Evolutionary conservation across 2,113 vertebrate genomes (phyloP).

Genomic region (Raja brachyura): DNA sequence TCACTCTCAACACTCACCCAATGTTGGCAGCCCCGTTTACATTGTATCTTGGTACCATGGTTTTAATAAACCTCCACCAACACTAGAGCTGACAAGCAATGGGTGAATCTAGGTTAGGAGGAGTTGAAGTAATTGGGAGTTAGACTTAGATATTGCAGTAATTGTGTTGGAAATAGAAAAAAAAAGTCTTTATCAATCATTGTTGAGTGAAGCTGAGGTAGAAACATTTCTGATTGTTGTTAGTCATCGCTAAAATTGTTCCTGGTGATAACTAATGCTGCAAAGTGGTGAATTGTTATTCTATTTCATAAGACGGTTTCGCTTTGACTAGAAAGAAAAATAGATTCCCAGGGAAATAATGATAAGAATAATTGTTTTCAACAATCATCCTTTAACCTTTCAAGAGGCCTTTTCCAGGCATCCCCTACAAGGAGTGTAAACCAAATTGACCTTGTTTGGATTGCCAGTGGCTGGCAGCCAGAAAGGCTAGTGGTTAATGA

Average conservation of each 20-base stretch:
- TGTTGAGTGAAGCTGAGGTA: neutral
- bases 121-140: neutral
- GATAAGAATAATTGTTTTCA: neutral
- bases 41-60: no score
- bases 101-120: no score
- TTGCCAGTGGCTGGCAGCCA: neutral
- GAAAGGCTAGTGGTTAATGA: neutral
- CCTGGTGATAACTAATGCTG: neutral
- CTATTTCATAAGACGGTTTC: neutral
- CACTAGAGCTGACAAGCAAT: no score
- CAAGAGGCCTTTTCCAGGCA: neutral
- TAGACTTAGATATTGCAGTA: neutral
- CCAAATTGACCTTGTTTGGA: neutral
- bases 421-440: neutral
- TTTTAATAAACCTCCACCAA: no score
- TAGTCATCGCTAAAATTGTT: no score
- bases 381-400: neutral
- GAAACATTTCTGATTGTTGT: neutral
- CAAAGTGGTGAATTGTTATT: neutral
- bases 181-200: neutral
- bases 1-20: no score
- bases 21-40: no score
- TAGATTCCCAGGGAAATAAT: neutral
- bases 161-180: neutral
- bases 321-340: neutral